A percentile compares a stretch with the other conserved stretches of the same genome.
Evolutionary conservation across 1,140 invertebrate genomes (phyloP).

Genomic region (Magallana ariakensis): DNA sequence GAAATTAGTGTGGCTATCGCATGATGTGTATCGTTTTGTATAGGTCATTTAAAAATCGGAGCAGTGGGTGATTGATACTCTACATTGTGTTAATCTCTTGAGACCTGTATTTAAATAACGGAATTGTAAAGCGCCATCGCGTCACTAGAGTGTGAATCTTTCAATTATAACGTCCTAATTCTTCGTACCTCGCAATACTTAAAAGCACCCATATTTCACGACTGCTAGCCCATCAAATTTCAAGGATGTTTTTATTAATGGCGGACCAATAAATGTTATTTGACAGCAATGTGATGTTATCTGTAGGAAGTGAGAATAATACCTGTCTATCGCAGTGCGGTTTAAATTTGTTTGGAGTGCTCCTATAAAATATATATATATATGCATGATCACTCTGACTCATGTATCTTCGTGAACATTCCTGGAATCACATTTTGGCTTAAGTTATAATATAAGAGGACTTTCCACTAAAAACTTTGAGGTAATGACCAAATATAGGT

Average conservation of each 20-base stretch:
- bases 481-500: neutral
- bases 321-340: neutral
- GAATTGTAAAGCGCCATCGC: neutral
- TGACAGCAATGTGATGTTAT: conserved; percentile 4
- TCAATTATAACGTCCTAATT: neutral
- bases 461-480: too few relatives aligned
- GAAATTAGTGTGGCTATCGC: conserved; percentile 9
- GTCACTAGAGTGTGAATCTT: neutral
- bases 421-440: neutral
- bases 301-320: neutral
- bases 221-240: neutral
- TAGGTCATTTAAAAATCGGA: conserved; percentile 34
- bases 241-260: neutral
- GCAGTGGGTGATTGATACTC: conserved; percentile 24
- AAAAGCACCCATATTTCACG: neutral
- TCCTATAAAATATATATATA: neutral
- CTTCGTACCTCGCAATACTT: neutral
- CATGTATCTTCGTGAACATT: neutral
- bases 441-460: too few relatives aligned
- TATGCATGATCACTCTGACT: neutral
- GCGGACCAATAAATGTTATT: neutral
- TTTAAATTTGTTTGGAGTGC: neutral
- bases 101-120: conserved; percentile 25
- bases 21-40: neutral
- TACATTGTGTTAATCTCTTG: conserved; percentile 15